Evolutionary conservation across 2,797 vertebrate species (phyloP).

Genomic region (Myotis pilosus): DNA sequence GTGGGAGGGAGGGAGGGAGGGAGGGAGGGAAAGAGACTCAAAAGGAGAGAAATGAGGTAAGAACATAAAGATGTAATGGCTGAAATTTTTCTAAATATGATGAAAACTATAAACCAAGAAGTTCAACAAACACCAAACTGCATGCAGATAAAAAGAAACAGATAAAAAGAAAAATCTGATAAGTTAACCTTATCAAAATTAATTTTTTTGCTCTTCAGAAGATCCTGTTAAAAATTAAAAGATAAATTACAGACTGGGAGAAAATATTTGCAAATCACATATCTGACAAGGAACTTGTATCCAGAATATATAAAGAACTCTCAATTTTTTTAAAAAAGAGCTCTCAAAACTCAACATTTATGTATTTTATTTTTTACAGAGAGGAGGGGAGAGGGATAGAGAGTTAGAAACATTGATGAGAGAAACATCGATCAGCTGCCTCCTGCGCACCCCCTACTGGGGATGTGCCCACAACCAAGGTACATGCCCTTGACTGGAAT

Average conservation of each 20-base stretch:
- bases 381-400: no score
- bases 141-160: background rate
- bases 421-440: no score
- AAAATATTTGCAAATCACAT: background rate
- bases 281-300: background rate
- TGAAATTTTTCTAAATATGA: slow-evolving; percentile 3
- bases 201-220: background rate
- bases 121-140: slow-evolving; percentile 11
- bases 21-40: no score
- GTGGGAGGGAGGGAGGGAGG: no score
- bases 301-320: background rate
- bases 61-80: background rate
- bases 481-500: no score
- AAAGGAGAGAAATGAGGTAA: background rate
- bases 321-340: background rate
- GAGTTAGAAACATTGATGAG: no score
- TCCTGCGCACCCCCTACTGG: no score
- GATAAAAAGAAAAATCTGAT: background rate
- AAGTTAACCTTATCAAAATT: background rate
- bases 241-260: background rate
- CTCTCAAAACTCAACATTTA: background rate
- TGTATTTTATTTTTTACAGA: no score
- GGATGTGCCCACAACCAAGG: no score
- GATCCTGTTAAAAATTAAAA: background rate
- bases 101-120: slow-evolving; percentile 30